A percentile compares a stretch with the other conserved stretches of the same genome.
Conservation (phyloP, 1,140 invertebrate genomes). For the Lucilia sericata region DNA sequence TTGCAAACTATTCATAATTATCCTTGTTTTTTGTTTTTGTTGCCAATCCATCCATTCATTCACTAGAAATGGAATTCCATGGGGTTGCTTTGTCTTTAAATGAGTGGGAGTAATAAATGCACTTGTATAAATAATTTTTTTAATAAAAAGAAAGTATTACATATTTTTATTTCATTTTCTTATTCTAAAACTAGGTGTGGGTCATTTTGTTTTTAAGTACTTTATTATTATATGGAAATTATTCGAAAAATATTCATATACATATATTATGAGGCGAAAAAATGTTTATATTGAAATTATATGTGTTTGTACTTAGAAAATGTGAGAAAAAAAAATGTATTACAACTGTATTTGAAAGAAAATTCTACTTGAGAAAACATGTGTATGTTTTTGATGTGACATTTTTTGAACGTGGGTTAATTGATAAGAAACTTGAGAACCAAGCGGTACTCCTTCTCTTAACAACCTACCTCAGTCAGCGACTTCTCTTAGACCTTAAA, state of each 20-base stretch:
- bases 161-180: neutral
- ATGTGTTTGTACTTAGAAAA: too few relatives aligned
- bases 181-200: neutral
- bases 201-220: conserved; percentile 1
- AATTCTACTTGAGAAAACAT: neutral
- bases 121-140: neutral
- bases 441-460: too few relatives aligned
- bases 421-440: too few relatives aligned
- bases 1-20: neutral
- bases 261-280: neutral
- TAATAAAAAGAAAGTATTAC: neutral
- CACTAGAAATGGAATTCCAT: neutral
- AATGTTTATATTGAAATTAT: neutral
- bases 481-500: too few relatives aligned
- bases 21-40: neutral
- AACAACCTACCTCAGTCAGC: too few relatives aligned
- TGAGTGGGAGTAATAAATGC: too few relatives aligned
- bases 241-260: neutral
- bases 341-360: neutral
- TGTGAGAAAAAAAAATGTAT: neutral
- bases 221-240: neutral
- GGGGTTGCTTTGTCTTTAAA: neutral
- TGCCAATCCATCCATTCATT: neutral
- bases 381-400: conserved; percentile 15
- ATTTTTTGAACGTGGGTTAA: neutral